Conservation (phyloP, 2,888 invertebrate genomes). For the Tupiocoris notatus region DNA sequence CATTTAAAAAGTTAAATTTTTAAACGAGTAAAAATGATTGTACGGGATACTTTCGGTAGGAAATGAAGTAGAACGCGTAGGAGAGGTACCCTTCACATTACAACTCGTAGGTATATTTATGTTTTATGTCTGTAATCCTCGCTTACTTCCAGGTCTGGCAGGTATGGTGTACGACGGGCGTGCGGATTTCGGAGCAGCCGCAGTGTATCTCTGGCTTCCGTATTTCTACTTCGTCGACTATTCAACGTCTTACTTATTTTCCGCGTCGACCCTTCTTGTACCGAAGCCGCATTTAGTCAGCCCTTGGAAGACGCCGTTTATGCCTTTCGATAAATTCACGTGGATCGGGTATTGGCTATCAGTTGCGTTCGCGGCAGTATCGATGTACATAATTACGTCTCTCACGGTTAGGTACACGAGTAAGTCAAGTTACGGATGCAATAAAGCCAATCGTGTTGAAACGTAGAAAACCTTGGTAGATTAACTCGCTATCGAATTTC, state of each 20-base stretch:
- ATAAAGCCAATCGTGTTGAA: not conserved
- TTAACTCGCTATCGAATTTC: no score
- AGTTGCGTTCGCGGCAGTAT: conserved; percentile 18
- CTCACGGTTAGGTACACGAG: conserved; percentile 39
- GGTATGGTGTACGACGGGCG: conserved; percentile 43
- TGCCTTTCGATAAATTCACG: conserved; percentile 32
- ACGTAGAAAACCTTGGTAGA: no score
- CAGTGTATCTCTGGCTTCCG: conserved; percentile 41
- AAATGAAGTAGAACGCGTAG: no score
- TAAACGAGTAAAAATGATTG: no score
- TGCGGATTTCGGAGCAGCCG: conserved; percentile 41
- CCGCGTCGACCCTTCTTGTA: conserved; percentile 27
- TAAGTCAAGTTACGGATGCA: no score
- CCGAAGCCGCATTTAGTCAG: conserved; percentile 32
- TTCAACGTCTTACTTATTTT: conserved; percentile 33
- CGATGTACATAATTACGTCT: conserved; percentile 25
- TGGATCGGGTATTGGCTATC: conserved; percentile 19
- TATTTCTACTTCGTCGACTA: conserved; percentile 43
- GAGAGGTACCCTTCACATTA: no score
- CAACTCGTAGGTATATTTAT: no score
- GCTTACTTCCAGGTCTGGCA: conserved; percentile 30
- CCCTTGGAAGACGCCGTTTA: conserved; percentile 36
- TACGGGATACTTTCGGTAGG: no score
- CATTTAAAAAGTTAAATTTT: no score
- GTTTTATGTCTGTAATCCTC: no score